A percentile compares a stretch with the other conserved stretches of the same genome.
Evolutionary conservation across 2,113 vertebrate genomes (phyloP).

Genomic region (Gallinago jamesoni): DNA sequence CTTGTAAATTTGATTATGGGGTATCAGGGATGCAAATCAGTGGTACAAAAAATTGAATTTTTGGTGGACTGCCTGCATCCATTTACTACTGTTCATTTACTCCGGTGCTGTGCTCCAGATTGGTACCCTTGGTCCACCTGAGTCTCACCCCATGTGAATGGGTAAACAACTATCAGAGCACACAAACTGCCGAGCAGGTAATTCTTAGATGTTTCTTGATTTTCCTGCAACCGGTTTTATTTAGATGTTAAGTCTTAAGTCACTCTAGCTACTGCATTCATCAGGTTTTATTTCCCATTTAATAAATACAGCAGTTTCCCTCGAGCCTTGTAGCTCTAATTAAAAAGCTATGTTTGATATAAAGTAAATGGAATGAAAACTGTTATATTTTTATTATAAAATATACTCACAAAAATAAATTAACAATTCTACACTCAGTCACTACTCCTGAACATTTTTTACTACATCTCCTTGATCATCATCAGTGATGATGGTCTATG

Average conservation of each 20-base stretch:
- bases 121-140: neutral
- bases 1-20: neutral
- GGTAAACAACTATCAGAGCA: neutral
- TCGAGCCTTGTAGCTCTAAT: neutral
- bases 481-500: neutral
- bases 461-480: neutral
- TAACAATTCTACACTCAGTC: neutral
- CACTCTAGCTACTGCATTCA: neutral
- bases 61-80: neutral
- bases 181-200: neutral
- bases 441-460: neutral
- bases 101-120: neutral
- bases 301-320: conserved; percentile 7
- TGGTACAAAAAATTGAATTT: rapidly evolving
- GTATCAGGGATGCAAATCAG: neutral
- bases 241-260: neutral
- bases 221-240: neutral
- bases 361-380: neutral
- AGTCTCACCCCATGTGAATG: neutral
- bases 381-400: neutral
- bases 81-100: neutral
- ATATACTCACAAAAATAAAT: neutral
- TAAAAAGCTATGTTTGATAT: neutral
- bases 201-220: neutral
- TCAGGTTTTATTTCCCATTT: conserved; percentile 11